Evolutionary conservation across 2,888 invertebrate genomes (phyloP).

Genomic region (Rapana venosa): DNA sequence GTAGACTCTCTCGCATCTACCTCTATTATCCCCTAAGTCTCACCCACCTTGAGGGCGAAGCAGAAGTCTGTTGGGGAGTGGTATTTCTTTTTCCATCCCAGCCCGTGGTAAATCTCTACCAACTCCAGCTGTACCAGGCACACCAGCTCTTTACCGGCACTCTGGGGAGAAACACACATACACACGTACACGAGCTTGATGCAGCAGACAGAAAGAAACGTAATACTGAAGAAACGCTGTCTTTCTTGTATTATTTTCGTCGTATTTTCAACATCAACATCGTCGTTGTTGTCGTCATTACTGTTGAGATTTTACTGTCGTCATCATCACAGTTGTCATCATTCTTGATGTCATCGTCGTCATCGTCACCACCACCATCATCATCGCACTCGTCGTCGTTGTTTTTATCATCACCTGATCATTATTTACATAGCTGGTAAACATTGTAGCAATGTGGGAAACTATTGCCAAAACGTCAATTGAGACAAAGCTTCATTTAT

Average conservation of each 20-base stretch:
- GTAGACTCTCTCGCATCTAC: no score
- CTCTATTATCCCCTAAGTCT: no score
- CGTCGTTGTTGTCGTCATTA: background rate
- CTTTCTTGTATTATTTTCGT: no score
- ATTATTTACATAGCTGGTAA: no score
- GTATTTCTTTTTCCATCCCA: constrained; percentile 98
- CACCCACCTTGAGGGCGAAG: constrained; percentile 90
- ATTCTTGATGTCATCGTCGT: no score
- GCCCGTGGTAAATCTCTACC: constrained; percentile 90
- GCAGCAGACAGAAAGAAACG: no score
- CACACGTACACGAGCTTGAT: background rate
- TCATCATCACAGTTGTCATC: background rate
- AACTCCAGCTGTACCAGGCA: constrained; percentile 95
- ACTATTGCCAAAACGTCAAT: no score
- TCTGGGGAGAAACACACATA: constrained; percentile 57
- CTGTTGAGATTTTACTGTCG: background rate
- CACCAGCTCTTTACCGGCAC: constrained; percentile 86
- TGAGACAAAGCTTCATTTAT: no score
- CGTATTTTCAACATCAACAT: background rate
- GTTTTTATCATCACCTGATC: background rate
- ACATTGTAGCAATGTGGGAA: no score
- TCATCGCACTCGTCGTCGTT: background rate
- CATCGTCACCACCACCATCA: no score
- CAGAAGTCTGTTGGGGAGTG: constrained; percentile 97
- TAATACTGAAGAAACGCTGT: no score